Conservation (phyloP, 2,888 invertebrate genomes). For the Calameuta filiformis region DNA sequence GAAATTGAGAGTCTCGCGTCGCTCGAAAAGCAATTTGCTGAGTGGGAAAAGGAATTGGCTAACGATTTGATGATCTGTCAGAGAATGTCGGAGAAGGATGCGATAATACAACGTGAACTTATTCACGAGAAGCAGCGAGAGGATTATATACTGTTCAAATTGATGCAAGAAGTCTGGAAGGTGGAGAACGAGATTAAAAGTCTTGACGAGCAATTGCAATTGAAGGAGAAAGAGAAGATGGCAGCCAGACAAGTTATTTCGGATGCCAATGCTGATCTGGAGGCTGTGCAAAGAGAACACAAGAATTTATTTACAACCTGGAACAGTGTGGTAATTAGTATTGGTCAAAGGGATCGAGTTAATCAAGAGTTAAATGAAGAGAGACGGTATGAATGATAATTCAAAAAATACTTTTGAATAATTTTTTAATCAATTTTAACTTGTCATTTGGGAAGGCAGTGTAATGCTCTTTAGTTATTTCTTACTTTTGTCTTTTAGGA, state of each 20-base stretch:
- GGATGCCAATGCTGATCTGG: conserved; percentile 79
- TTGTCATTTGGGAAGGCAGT: background rate
- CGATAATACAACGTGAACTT: conserved; percentile 53
- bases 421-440: conserved; percentile 15
- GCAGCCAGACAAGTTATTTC: conserved; percentile 71
- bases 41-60: conserved; percentile 75
- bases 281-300: conserved; percentile 77
- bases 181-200: conserved; percentile 75
- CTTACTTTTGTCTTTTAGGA: conserved; percentile 62
- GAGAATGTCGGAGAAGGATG: conserved; percentile 73
- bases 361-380: conserved; percentile 73
- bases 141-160: conserved; percentile 76
- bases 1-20: conserved; percentile 72
- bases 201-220: conserved; percentile 73
- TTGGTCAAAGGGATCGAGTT: conserved; percentile 76
- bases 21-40: conserved; percentile 70
- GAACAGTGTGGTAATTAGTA: conserved; percentile 79
- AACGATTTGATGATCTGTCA: conserved; percentile 74
- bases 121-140: conserved; percentile 61
- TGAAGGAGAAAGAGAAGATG: conserved; percentile 75
- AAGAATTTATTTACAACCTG: conserved; percentile 77
- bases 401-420: conserved; percentile 8
- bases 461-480: background rate
- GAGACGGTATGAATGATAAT: conserved; percentile 67
- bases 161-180: conserved; percentile 78